phyloP scores from a whole-genome alignment of 2,113 vertebrate genomes.

The Forbesichthys agassizii region DNA sequence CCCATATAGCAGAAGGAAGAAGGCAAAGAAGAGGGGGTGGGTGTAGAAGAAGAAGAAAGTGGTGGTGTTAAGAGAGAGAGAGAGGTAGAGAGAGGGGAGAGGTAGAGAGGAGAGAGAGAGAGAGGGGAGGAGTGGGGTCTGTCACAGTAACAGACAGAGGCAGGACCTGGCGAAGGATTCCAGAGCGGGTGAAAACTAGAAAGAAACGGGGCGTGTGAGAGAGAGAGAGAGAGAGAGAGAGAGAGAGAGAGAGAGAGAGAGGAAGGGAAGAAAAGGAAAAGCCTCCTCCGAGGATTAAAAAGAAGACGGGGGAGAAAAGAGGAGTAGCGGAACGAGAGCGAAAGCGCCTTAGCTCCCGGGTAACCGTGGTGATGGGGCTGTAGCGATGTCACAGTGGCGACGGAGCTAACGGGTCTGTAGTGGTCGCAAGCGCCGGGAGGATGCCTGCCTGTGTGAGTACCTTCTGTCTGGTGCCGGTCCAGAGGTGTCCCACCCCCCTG shows the following conservation, averaged over 20 bases:
- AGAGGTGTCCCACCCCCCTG: not conserved
- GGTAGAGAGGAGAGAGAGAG: not conserved
- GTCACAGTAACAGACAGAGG: not conserved
- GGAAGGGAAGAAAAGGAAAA: constrained; percentile 27
- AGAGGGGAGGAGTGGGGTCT: constrained; percentile 9
- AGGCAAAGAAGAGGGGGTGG: not conserved
- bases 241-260: not conserved
- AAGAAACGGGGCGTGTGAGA: constrained; percentile 33
- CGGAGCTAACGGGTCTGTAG: constrained; percentile 58
- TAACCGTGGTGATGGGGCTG: constrained; percentile 39
- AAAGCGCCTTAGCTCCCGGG: constrained; percentile 36
- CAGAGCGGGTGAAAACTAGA: not conserved
- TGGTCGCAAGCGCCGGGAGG: constrained; percentile 45
- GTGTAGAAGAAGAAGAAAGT: constrained; percentile 4
- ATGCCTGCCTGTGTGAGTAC: constrained; percentile 69
- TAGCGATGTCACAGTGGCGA: constrained; percentile 51
- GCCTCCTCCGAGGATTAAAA: constrained; percentile 49
- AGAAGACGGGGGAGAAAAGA: constrained; percentile 20
- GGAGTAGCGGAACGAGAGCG: not conserved
- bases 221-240: constrained; percentile 32
- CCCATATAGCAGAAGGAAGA: constrained; percentile 24
- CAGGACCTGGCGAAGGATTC: not conserved
- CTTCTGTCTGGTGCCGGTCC: not conserved
- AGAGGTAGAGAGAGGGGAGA: constrained; percentile 42
- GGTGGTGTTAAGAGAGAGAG: not conserved